These are phyloP conservation scores for Corella eumyota DNA, from an alignment of 23 tunicate genomes.

Conservation along the genomic window DNA sequence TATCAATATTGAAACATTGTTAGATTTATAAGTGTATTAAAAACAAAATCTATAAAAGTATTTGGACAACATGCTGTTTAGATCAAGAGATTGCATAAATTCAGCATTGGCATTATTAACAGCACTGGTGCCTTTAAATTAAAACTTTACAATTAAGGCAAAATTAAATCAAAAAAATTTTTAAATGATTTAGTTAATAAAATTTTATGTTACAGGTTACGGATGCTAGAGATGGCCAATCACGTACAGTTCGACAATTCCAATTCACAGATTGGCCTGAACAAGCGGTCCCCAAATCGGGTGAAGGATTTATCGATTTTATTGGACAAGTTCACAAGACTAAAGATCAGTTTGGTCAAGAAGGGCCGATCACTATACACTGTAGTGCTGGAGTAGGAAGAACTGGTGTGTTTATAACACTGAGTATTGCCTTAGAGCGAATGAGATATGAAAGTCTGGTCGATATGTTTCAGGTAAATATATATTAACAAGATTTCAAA, in stretches of 20 bases:
- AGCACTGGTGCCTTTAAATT: no score
- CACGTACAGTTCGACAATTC: conserved; percentile 96
- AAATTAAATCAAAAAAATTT: no score
- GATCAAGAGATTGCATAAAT: no score
- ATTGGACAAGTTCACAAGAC: conserved; percentile 99
- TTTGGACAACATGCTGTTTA: no score
- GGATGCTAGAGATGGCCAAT: conserved; percentile 98
- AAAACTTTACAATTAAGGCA: no score
- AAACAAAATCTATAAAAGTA: no score
- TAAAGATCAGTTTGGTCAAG: conserved; percentile 96
- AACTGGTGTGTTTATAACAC: conserved; percentile 95
- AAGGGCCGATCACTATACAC: conserved; percentile 98
- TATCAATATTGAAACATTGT: no score
- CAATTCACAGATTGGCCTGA: conserved; percentile 99
- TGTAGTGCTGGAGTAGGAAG: conserved; percentile 99
- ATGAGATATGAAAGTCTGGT: conserved; percentile 91
- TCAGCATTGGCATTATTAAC: no score
- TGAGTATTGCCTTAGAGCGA: conserved; percentile 88
- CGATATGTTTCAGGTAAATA: conserved; percentile 98
- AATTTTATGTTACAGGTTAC: no score
- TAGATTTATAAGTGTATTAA: no score
- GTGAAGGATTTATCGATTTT: conserved; percentile 98
- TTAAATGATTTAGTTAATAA: no score
- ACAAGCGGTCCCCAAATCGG: conserved; percentile 90
- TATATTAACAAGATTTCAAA: no score